These are phyloP conservation scores for Tetranychus piercei DNA, from an alignment of 2,888 invertebrate genomes.

Conservation along the genomic window DNA sequence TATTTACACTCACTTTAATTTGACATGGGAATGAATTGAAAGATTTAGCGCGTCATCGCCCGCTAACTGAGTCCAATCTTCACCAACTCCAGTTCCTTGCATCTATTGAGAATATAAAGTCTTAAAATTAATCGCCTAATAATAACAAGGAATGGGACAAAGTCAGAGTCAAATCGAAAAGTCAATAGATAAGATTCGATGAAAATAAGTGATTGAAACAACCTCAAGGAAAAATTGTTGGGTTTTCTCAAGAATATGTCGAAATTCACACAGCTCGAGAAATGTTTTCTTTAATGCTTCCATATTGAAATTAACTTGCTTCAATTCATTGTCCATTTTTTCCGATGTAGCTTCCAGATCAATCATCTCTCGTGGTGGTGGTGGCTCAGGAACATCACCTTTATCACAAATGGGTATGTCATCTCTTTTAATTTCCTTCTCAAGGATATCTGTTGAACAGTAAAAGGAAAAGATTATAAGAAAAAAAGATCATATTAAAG, in stretches of 20 bases:
- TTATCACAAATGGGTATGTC: slow-evolving; percentile 22
- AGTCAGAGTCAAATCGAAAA: not conserved
- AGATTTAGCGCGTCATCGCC: slow-evolving; percentile 87
- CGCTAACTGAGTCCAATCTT: slow-evolving; percentile 77
- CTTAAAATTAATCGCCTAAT: not conserved
- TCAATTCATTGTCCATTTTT: slow-evolving; percentile 85
- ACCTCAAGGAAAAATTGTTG: slow-evolving; percentile 94
- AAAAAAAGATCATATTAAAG: not conserved
- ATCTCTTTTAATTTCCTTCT: slow-evolving; percentile 22
- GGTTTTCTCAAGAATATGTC: slow-evolving; percentile 87
- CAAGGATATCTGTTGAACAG: slow-evolving; percentile 18
- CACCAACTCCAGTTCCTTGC: slow-evolving; percentile 81
- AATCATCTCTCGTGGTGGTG: slow-evolving; percentile 26
- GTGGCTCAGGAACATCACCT: slow-evolving; percentile 23
- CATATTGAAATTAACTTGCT: slow-evolving; percentile 94
- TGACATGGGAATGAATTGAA: slow-evolving; percentile 76
- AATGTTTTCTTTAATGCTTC: slow-evolving; percentile 90
- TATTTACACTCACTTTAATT: slow-evolving; percentile 64
- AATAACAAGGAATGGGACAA: not conserved
- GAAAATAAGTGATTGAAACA: slow-evolving; percentile 13
- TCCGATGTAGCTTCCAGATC: slow-evolving; percentile 32
- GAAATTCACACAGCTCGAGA: slow-evolving; percentile 83
- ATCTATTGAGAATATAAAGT: slow-evolving; percentile 45
- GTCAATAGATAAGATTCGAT: not conserved
- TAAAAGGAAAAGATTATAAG: too few species aligned